Evolutionary conservation across 2,888 invertebrate species (phyloP).

Genomic region (Subacronicta megacephala): DNA sequence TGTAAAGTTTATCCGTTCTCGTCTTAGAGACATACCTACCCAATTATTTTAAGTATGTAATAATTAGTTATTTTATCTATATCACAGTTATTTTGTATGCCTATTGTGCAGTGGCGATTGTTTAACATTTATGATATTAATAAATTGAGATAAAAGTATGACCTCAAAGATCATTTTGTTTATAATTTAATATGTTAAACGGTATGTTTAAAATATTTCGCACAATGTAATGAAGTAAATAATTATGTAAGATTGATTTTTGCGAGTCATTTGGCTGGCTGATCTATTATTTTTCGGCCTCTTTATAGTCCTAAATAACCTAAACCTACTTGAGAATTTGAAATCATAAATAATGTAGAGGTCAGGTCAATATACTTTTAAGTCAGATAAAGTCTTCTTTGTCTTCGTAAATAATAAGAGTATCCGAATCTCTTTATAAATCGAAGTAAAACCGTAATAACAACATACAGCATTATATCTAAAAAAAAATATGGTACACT

Average conservation of each 20-base stretch:
- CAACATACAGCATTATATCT: neutral
- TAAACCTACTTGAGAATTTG: too few species aligned
- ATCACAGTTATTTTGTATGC: slow-evolving; percentile 27
- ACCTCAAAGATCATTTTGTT: slow-evolving; percentile 46
- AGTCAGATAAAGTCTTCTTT: too few species aligned
- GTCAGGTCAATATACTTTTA: too few species aligned
- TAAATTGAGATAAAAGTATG: slow-evolving; percentile 53
- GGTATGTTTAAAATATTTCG: slow-evolving; percentile 34
- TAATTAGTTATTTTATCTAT: slow-evolving; percentile 52
- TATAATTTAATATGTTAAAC: slow-evolving; percentile 45
- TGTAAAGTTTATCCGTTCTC: slow-evolving; percentile 42
- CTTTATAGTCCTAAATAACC: too few species aligned
- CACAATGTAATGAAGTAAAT: slow-evolving; percentile 20
- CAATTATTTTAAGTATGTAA: slow-evolving; percentile 29
- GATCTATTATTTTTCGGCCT: neutral
- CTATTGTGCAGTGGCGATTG: slow-evolving; percentile 17
- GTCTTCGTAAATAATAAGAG: too few species aligned
- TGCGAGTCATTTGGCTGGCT: neutral
- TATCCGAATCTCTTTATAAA: neutral
- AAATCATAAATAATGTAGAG: too few species aligned
- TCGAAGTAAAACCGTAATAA: neutral
- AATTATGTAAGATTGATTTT: slow-evolving; percentile 6
- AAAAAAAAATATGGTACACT: neutral
- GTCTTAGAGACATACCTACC: slow-evolving; percentile 27
- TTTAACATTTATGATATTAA: slow-evolving; percentile 33